Evolutionary conservation across 1,140 invertebrate genomes (phyloP).

Genomic region (Chrysomallon squamiferum): DNA sequence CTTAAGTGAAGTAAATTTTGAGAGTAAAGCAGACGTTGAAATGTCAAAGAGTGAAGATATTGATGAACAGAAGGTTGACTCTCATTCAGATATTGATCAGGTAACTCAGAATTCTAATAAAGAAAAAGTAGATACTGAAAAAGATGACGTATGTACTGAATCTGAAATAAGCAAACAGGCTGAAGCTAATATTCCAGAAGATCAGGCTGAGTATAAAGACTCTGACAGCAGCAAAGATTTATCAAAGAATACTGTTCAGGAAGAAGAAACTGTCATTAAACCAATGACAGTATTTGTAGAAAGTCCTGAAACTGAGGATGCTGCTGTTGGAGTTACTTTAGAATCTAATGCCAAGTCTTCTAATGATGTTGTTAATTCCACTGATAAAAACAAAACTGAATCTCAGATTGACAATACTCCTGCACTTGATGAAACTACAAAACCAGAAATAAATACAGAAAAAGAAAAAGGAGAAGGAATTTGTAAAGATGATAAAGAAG

Average conservation of each 20-base stretch:
- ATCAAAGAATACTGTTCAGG: neutral
- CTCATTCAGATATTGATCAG: neutral
- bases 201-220: neutral
- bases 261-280: neutral
- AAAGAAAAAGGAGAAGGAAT: neutral
- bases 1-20: neutral
- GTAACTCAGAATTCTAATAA: neutral
- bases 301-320: neutral
- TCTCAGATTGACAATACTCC: neutral
- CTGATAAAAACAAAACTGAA: neutral
- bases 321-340: neutral
- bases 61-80: neutral
- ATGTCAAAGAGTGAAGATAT: slow-evolving; percentile 5
- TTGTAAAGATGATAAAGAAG: neutral
- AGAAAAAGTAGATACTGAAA: neutral
- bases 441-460: neutral
- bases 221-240: neutral
- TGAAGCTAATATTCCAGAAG: neutral
- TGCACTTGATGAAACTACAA: neutral
- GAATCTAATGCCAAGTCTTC: neutral
- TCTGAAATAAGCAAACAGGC: neutral
- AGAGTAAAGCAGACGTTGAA: neutral
- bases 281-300: neutral
- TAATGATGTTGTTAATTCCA: neutral
- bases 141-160: neutral